These are phyloP conservation scores for Druceiella hillmani DNA, from an alignment of 2,888 invertebrate genomes.

Conservation along the genomic window DNA sequence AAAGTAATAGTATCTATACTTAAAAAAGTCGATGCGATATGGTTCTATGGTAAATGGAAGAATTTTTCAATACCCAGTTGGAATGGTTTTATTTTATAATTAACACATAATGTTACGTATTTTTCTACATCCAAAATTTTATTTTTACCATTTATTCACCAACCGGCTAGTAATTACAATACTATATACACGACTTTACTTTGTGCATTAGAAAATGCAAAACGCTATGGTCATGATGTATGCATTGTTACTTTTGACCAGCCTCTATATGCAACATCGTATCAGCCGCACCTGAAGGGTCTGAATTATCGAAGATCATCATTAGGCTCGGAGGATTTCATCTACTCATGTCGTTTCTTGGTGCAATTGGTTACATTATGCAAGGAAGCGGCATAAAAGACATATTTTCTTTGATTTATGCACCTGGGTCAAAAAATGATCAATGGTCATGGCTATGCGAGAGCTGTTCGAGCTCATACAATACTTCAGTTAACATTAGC, in stretches of 20 bases:
- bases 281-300: no score
- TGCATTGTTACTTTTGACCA: no score
- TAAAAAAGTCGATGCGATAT: slow-evolving; percentile 24
- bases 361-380: slow-evolving; percentile 31
- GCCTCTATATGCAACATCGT: no score
- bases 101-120: slow-evolving; percentile 23
- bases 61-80: slow-evolving; percentile 23
- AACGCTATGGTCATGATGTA: slow-evolving; percentile 24
- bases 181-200: slow-evolving; percentile 24
- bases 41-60: slow-evolving; percentile 28
- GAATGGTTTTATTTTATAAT: slow-evolving; percentile 26
- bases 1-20: no score
- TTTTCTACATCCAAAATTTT: slow-evolving; percentile 15
- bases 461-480: no score
- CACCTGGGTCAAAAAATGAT: no score
- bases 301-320: no score
- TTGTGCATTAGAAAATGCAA: slow-evolving; percentile 22
- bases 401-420: slow-evolving; percentile 24
- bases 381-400: slow-evolving; percentile 31
- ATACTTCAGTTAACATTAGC: slow-evolving; percentile 29
- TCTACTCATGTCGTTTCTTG: slow-evolving; percentile 31
- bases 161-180: no score
- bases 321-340: no score
- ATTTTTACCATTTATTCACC: no score
- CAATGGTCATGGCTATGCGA: no score